These are phyloP conservation scores for Calameuta filiformis DNA, from an alignment of 2,888 invertebrate genomes.

Conservation along the genomic window DNA sequence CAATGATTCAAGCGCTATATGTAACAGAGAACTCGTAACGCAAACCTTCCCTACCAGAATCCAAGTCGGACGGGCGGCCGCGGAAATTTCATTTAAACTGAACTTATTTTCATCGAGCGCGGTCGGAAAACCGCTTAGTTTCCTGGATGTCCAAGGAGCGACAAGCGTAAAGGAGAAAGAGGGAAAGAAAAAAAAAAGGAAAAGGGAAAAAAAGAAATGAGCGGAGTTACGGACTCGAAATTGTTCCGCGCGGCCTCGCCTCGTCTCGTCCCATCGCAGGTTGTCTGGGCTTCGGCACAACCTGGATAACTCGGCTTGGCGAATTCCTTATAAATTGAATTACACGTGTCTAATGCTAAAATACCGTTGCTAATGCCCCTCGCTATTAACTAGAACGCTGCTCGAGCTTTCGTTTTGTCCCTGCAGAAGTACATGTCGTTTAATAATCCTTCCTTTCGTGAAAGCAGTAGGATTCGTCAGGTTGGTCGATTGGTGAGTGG, in stretches of 20 bases:
- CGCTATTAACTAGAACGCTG: neutral
- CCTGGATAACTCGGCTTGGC: constrained; percentile 33
- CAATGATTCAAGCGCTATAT: constrained; percentile 37
- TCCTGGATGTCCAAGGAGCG: no score
- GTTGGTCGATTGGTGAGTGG: no score
- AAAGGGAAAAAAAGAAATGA: constrained; percentile 5
- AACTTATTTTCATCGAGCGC: neutral
- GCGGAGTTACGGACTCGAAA: constrained; percentile 19
- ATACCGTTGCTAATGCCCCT: constrained; percentile 9
- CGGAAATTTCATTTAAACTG: neutral
- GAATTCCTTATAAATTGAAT: constrained; percentile 39
- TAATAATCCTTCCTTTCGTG: neutral
- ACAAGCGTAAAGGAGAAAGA: neutral
- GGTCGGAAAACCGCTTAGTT: neutral
- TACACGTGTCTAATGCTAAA: constrained; percentile 40
- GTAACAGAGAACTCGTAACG: neutral
- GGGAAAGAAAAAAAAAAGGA: constrained; percentile 5
- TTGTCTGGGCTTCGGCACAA: neutral
- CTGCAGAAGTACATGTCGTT: neutral
- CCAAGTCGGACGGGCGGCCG: neutral
- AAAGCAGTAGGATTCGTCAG: neutral
- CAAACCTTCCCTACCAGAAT: neutral
- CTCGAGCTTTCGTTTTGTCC: neutral
- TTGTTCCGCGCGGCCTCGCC: neutral
- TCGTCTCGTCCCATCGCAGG: neutral